Conservation (phyloP, 2,797 vertebrate genomes). For the Cuniculus paca region DNA sequence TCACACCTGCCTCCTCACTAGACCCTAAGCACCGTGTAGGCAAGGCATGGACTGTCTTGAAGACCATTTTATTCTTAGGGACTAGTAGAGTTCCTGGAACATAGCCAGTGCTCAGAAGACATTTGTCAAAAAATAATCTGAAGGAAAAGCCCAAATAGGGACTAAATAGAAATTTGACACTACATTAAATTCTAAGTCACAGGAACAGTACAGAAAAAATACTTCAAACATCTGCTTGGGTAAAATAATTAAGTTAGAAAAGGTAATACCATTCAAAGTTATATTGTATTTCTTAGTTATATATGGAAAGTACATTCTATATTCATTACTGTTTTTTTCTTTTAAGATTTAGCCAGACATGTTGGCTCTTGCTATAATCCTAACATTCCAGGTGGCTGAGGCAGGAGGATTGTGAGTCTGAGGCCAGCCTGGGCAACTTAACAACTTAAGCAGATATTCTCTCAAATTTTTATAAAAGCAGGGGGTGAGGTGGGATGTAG, state of each 20-base stretch:
- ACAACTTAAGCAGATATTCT: background rate
- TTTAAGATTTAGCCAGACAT: background rate
- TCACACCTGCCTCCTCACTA: background rate
- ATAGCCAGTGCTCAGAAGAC: background rate
- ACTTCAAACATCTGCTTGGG: background rate
- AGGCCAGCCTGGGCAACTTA: background rate
- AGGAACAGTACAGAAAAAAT: background rate
- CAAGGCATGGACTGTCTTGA: background rate
- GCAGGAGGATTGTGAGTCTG: background rate
- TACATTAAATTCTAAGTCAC: background rate
- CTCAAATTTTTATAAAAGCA: background rate
- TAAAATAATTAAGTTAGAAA: slow-evolving; percentile 45
- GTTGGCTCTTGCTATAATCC: background rate
- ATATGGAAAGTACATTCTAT: background rate
- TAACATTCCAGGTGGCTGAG: background rate
- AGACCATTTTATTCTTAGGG: slow-evolving; percentile 32
- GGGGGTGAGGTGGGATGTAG: background rate
- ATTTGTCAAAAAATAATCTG: background rate
- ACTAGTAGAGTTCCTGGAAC: slow-evolving; percentile 43
- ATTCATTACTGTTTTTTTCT: background rate
- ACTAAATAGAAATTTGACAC: slow-evolving; percentile 5
- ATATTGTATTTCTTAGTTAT: background rate
- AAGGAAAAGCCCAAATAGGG: background rate
- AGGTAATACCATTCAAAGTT: slow-evolving; percentile 3
- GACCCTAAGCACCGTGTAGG: background rate